A percentile compares a stretch with the other conserved stretches of the same genome.
These are phyloP conservation scores for Picathartes gymnocephalus DNA, from an alignment of 2,113 vertebrate species.

Conservation along the genomic window DNA sequence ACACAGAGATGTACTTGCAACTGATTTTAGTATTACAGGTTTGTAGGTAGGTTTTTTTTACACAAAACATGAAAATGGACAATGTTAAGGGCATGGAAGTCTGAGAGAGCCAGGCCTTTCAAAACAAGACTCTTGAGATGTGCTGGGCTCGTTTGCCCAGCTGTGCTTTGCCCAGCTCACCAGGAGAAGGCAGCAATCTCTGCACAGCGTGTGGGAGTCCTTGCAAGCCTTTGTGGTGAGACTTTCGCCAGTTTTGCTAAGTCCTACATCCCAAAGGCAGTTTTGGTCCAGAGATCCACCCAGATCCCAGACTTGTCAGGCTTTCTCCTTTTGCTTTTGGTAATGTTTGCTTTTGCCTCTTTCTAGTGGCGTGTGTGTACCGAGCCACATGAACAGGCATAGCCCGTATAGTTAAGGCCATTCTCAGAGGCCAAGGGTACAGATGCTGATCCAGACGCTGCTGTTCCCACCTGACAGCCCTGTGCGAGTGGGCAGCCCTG, in stretches of 20 bases:
- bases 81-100: background rate
- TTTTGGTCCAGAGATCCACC: background rate
- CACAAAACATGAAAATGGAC: background rate
- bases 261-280: background rate
- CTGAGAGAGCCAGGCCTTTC: background rate
- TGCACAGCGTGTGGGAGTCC: fast-evolving
- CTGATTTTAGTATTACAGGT: background rate
- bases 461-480: background rate
- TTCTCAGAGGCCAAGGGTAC: background rate
- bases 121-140: background rate
- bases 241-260: background rate
- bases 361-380: background rate
- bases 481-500: background rate
- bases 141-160: background rate
- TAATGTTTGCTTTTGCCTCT: background rate
- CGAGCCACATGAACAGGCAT: fast-evolving
- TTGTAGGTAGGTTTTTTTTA: background rate
- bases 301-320: background rate
- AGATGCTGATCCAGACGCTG: background rate
- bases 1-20: background rate
- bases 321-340: background rate
- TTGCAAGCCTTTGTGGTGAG: background rate
- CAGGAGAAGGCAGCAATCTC: slow-evolving; percentile 27
- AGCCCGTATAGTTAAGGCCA: fast-evolving
- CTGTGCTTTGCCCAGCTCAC: background rate